A percentile compares a stretch with the other conserved stretches of the same genome.
Evolutionary conservation across 2,113 vertebrate species (phyloP).

Genomic region (Mastomys coucha): DNA sequence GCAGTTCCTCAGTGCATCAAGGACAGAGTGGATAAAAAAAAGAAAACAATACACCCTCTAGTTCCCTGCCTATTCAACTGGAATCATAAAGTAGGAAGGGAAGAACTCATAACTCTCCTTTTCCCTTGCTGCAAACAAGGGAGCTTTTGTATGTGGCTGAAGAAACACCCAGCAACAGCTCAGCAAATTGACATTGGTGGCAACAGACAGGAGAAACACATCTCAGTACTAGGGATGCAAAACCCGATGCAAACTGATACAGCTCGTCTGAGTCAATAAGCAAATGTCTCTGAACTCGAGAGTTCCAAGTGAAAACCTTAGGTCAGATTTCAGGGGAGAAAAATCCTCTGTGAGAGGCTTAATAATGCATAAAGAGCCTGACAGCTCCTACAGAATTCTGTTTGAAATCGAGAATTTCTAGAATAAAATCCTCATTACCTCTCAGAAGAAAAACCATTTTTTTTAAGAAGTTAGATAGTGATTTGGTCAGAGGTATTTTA

Average conservation of each 20-base stretch:
- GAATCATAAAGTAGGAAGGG: conserved; percentile 47
- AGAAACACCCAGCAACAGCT: not conserved
- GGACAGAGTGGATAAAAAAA: not conserved
- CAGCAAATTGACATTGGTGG: not conserved
- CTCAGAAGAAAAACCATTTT: conserved; percentile 44
- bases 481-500: not conserved
- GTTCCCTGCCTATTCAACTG: conserved; percentile 3
- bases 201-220: not conserved
- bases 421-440: conserved; percentile 68
- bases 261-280: conserved; percentile 45
- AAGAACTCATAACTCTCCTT: not conserved
- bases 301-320: conserved; percentile 59
- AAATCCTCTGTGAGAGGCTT: conserved; percentile 50
- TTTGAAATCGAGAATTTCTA: conserved; percentile 68
- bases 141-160: not conserved
- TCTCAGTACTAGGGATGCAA: not conserved
- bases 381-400: conserved; percentile 56
- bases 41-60: not conserved
- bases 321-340: conserved; percentile 63
- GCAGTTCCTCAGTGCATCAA: not conserved
- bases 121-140: conserved; percentile 16
- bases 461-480: conserved; percentile 46
- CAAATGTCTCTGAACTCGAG: conserved; percentile 69
- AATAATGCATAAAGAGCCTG: conserved; percentile 61
- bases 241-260: conserved; percentile 62